Evolutionary conservation across 2,113 vertebrate genomes (phyloP).

Genomic region (Archocentrus centrarchus): DNA sequence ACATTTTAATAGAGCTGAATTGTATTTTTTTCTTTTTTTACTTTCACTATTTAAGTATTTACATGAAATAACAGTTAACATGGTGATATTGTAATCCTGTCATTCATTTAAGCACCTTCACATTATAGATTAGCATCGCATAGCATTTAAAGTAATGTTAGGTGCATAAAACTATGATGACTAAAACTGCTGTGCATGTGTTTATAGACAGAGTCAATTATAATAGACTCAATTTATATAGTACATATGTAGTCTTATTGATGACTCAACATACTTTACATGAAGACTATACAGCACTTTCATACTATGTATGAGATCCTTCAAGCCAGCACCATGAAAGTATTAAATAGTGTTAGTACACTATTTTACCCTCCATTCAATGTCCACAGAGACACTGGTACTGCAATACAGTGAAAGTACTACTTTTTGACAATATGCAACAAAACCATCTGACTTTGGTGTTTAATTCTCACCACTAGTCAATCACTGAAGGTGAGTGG

Average conservation of each 20-base stretch:
- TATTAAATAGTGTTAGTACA: neutral
- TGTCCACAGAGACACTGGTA: neutral
- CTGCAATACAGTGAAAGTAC: no score
- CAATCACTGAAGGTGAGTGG: neutral
- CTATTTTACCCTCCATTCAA: neutral
- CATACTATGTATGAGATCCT: neutral
- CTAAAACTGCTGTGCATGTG: neutral
- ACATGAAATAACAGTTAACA: neutral
- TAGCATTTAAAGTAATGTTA: neutral
- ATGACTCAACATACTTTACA: neutral
- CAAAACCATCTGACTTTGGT: neutral
- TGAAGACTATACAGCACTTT: neutral
- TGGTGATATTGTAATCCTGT: neutral
- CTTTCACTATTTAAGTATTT: no score
- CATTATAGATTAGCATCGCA: neutral
- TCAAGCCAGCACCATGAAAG: neutral
- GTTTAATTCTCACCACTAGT: neutral
- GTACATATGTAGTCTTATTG: neutral
- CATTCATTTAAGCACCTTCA: neutral
- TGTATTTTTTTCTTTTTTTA: neutral
- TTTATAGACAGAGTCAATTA: neutral
- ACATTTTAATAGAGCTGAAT: no score
- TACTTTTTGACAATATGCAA: neutral
- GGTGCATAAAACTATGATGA: neutral
- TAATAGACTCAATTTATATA: neutral